Base-by-base conservation (phyloP, 2,888 invertebrate species). In the Agriopis marginaria region DNA sequence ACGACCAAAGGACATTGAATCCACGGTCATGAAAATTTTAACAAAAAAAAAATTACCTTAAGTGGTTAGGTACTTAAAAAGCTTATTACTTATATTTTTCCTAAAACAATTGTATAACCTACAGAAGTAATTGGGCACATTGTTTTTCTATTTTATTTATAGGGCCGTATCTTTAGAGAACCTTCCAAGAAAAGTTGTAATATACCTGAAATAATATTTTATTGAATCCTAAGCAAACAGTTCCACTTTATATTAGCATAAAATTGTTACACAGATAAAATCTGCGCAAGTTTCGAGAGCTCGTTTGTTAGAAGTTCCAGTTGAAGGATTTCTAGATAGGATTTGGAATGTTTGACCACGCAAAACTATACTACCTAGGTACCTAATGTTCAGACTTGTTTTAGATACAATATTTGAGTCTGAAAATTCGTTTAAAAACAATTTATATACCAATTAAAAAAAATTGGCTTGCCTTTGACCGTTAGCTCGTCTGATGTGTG, bases 221-320 rank as follows among this genome's bases (percentile, higher is more conserved):
- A 56, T 64, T 49, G 40, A 23, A 23, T 50, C 56, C 50, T 64
- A 58, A 58, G 42, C 44, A 50, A 64, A 58, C 63, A 40, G 40
- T 23, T 10, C 50, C 23, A 4, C n/a, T 17, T 14, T 17, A 49
- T 49, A 64, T 64, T 64, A 58, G 10, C 64, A 64, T 56, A 42
- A 58, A 64, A 58, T 50, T 50, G 49, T 56, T 56, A 14, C 17
- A 56, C 56, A 23, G 47, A 58, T 45, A 47, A 42, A 32, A 58
- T 58, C 58, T 45, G 45, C 44, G 45, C 23, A 1, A 9, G 58
- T 45, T 47, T 32, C 4, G 12, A 7, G 23, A 58, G 32, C 5
- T 23, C 45, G 23, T 45, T 58, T 45, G 23, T 45, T 45, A 32
- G 17, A 44, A 45, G 55, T 42, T 42, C 40, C 14, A 42, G 5